Percentiles rank a stretch among this genome's conserved stretches.
Evolutionary conservation across 2,797 vertebrate species (phyloP).

Genomic region (Tragopan temminckii): DNA sequence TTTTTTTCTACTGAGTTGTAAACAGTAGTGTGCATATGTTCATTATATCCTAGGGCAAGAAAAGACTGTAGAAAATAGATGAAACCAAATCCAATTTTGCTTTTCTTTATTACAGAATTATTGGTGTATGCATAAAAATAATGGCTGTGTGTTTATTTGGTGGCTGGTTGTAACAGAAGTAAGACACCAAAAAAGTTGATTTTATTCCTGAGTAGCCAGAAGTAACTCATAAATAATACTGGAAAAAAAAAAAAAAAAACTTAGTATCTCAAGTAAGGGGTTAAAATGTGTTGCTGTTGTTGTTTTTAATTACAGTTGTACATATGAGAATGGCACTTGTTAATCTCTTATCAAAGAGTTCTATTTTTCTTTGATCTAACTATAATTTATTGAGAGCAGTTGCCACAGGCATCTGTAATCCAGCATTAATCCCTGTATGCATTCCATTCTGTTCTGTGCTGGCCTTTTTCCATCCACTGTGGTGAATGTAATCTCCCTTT

Average conservation of each 20-base stretch:
- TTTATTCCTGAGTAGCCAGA: neutral
- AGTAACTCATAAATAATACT: neutral
- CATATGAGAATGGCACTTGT: neutral
- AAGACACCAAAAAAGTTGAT: neutral
- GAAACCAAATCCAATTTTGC: neutral
- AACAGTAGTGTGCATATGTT: neutral
- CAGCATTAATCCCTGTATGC: conserved; percentile 22
- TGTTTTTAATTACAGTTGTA: conserved; percentile 15
- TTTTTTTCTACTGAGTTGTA: neutral
- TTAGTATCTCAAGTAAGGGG: neutral
- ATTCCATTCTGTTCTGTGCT: conserved; percentile 24
- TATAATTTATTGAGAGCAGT: conserved; percentile 20
- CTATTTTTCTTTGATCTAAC: conserved; percentile 62
- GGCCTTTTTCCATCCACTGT: neutral
- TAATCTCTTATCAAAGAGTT: conserved; percentile 53
- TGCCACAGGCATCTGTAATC: conserved; percentile 54
- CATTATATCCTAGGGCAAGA: neutral
- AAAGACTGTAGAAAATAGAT: neutral
- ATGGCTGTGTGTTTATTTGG: neutral
- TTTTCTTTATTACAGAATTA: neutral
- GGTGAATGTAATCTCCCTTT: neutral
- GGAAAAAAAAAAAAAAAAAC: neutral
- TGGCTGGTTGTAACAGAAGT: neutral
- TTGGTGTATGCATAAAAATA: neutral
- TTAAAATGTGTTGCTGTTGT: conserved; percentile 2